Base-by-base conservation (phyloP, 64 coral and sea anemone genomes). In the Stichodactyla helianthus region DNA sequence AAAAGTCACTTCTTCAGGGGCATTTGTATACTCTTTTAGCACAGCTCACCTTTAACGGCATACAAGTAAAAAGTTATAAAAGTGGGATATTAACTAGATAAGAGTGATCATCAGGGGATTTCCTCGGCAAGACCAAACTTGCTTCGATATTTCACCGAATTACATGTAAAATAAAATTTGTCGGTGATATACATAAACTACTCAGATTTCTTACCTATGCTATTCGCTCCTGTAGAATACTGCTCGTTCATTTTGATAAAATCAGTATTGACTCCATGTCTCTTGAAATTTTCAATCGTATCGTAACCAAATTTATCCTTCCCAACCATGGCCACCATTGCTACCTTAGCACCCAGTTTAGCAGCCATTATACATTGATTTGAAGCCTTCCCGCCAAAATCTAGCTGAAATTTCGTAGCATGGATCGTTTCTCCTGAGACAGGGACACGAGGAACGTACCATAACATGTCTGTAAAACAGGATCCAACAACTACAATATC, bases 351-450 rank as follows among this genome's bases (percentile, higher is more conserved):
- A 1, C 95, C 95, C 44, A 98, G 93, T 61, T 98, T 98, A 14
- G 93, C 89, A 4, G 95, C 92, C 95, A 98, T 98, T 7, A 91
- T 56, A 81, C 92, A 94, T 26, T 94, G 89, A 84, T 98, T 98
- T 54, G 95, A 87, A 8, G 92, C 95, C 71, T 98, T 98, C 11
- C 95, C 95, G 7, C 95, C 95, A 82, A 94, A 98, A 50, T 94
- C 95, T 5, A 92, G 35, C 20, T 89, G 92, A 77, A 98, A 98
- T 77, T 94, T 94, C 52, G 82, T 83, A 63, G 92, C 92, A 3
- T 88, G 88, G 16, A 98, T 55, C 26, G 92, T 98, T 74, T 98
- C 95, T 17, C 92, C 87, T 65, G 77, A 83, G 27, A 85, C 74
- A 9, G 95, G 95, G 50, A 91, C 28, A 50, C 84, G 67, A 57